A percentile compares a stretch with the other conserved stretches of the same genome.
Evolutionary conservation across 2,888 invertebrate genomes (phyloP).

Genomic region (Rhingia campestris): DNA sequence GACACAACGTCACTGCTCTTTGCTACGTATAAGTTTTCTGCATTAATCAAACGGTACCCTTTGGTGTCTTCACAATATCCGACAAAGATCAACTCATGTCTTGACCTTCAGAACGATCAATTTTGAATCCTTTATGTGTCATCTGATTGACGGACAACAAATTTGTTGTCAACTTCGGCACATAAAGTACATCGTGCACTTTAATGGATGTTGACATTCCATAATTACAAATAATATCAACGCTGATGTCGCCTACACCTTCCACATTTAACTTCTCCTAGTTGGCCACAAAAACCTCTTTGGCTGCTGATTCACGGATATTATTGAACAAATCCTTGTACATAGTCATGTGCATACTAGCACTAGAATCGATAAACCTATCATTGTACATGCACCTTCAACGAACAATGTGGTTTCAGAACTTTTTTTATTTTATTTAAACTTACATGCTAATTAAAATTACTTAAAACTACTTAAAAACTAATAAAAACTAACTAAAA

Average conservation of each 20-base stretch:
- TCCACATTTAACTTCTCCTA: background rate
- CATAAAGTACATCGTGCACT: background rate
- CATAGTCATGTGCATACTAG: constrained; percentile 24
- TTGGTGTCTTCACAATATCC: constrained; percentile 51
- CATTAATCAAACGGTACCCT: constrained; percentile 40
- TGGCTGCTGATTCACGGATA: background rate
- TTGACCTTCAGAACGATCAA: background rate
- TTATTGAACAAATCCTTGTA: background rate
- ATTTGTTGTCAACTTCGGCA: too few relatives aligned
- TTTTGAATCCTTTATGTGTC: background rate
- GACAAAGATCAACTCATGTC: constrained; percentile 46
- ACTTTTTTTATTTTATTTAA: too few relatives aligned
- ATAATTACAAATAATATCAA: background rate
- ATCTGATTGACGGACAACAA: too few relatives aligned
- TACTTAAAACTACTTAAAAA: too few relatives aligned
- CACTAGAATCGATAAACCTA: constrained; percentile 16
- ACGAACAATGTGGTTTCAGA: background rate
- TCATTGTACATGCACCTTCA: background rate
- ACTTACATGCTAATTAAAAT: too few relatives aligned
- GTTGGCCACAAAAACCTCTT: constrained; percentile 23
- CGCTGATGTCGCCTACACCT: constrained; percentile 8
- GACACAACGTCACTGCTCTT: constrained; percentile 47
- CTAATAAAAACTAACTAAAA: too few relatives aligned
- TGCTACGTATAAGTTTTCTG: constrained; percentile 10
- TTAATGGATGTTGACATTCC: background rate